A percentile compares a stretch with the other conserved stretches of the same genome.
These are phyloP conservation scores for Dolichoris vasculosae DNA, from an alignment of 1,140 invertebrate species.

Conservation along the genomic window DNA sequence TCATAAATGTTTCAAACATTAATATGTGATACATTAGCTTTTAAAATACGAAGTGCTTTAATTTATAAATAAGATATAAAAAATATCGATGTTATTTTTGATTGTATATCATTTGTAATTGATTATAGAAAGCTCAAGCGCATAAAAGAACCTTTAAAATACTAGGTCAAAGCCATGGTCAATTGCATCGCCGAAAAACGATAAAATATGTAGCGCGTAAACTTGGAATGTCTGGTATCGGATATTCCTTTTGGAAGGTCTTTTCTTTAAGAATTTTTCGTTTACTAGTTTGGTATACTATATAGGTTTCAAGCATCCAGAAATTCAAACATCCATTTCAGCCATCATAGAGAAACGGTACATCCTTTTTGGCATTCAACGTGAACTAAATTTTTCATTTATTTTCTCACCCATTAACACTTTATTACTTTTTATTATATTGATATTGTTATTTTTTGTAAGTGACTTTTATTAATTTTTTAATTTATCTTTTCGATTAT, in stretches of 20 bases:
- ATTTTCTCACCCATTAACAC: slow-evolving; percentile 15
- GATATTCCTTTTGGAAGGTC: not conserved
- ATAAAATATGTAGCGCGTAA: slow-evolving; percentile 1
- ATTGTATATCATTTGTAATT: too few species aligned
- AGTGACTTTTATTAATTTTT: not conserved
- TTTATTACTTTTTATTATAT: not conserved
- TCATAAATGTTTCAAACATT: too few species aligned
- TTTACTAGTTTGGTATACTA: not conserved
- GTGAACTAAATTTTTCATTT: not conserved
- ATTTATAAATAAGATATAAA: too few species aligned
- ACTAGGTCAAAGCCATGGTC: not conserved
- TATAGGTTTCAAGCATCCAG: not conserved
- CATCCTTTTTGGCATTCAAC: slow-evolving; percentile 7
- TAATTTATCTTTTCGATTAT: not conserved
- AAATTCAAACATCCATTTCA: too few species aligned
- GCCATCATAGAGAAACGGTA: slow-evolving; percentile 14
- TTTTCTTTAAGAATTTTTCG: not conserved
- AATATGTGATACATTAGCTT: too few species aligned
- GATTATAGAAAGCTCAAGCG: not conserved
- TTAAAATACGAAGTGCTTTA: too few species aligned
- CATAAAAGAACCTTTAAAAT: not conserved
- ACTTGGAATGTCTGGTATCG: not conserved
- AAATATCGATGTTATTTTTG: too few species aligned
- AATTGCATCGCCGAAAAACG: not conserved
- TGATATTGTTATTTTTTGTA: not conserved